These are phyloP conservation scores for Nebria brevicollis DNA, from an alignment of 2,888 invertebrate species.

Conservation along the genomic window DNA sequence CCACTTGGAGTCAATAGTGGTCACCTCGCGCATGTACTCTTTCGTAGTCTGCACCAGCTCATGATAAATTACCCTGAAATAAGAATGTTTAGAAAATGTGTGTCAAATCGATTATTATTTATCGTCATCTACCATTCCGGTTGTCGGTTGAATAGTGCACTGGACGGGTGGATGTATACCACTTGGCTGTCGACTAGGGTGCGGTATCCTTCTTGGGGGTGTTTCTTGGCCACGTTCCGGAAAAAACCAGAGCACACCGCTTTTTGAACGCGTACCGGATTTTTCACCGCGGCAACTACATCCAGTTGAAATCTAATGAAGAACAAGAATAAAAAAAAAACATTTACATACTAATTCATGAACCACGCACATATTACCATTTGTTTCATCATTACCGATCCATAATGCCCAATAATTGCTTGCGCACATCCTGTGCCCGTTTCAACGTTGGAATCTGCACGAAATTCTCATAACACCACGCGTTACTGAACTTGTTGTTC, in stretches of 20 bases:
- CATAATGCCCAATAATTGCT: conserved; percentile 97
- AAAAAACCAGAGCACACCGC: conserved; percentile 99
- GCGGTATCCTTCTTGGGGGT: conserved; percentile 97
- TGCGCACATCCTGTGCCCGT: conserved; percentile 96
- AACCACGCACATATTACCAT: too few relatives aligned
- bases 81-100: conserved; percentile 50
- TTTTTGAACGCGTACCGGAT: conserved; percentile 95
- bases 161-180: conserved; percentile 98
- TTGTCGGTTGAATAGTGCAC: conserved; percentile 96
- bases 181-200: conserved; percentile 98
- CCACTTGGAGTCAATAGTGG: conserved; percentile 98
- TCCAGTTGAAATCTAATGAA: conserved; percentile 86
- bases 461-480: conserved; percentile 99
- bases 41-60: conserved; percentile 98
- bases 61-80: conserved; percentile 91
- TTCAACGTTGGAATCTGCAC: conserved; percentile 97
- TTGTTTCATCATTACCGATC: conserved; percentile 71
- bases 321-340: conserved; percentile 48
- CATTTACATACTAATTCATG: too few relatives aligned
- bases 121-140: conserved; percentile 85
- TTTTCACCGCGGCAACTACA: conserved; percentile 96
- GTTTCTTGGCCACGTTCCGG: conserved; percentile 98
- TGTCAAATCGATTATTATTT: background rate
- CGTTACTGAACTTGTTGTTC: conserved; percentile 98
- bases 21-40: conserved; percentile 99